These are phyloP conservation scores for Sebastes ruberrimus DNA, from an alignment of 2,797 vertebrate species.

Conservation along the genomic window DNA sequence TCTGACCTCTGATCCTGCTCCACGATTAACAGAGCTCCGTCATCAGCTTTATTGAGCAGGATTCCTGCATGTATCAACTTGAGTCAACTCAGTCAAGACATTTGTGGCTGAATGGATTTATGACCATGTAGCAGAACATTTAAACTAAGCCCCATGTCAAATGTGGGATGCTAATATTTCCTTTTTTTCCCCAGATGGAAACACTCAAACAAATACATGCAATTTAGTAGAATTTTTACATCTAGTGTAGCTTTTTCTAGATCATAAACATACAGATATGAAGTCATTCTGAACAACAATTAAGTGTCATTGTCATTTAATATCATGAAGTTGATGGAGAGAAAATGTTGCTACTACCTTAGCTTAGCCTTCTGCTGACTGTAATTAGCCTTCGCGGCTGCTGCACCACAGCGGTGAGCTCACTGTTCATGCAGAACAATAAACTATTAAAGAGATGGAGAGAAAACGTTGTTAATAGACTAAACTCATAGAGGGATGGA, in stretches of 20 bases:
- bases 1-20: constrained; percentile 44
- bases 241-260: not conserved
- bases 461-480: too few species aligned
- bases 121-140: not conserved
- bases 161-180: not conserved
- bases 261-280: not conserved
- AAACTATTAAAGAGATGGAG: too few species aligned
- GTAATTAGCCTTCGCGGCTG: too few species aligned
- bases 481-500: too few species aligned
- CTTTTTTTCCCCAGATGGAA: not conserved
- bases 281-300: not conserved
- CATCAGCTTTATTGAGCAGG: constrained; percentile 18
- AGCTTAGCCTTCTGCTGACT: too few species aligned
- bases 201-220: constrained; percentile 7
- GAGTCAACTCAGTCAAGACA: not conserved
- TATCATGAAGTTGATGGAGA: not conserved
- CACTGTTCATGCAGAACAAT: too few species aligned
- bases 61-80: constrained; percentile 37
- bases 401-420: too few species aligned
- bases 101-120: not conserved
- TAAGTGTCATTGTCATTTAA: not conserved
- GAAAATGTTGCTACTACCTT: too few species aligned
- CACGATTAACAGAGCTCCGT: constrained; percentile 29
- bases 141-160: not conserved
- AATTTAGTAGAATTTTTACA: not conserved